Base-by-base conservation (phyloP, 2,888 invertebrate genomes). In the Limulus polyphemus region DNA sequence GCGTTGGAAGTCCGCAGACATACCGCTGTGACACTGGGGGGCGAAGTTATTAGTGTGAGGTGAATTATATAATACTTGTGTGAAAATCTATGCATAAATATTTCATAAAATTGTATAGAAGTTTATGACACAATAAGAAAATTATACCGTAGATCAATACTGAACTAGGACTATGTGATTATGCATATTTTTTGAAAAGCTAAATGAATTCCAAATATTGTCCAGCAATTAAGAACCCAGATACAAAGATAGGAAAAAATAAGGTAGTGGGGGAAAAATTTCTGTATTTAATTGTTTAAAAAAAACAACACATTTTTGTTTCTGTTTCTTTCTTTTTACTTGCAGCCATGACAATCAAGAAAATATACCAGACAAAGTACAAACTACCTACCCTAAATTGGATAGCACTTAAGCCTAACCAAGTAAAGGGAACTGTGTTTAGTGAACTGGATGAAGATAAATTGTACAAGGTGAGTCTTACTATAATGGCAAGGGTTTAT, bases 351-450 rank as follows among this genome's bases (percentile, higher is more conserved):
- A 94, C 97, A 59, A 97, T 98, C 74, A 98, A 98, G 79, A 83
- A 91, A 75, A 93, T 93, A 77, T 89, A 97, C 68, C 91, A 93
- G 77, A 95, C 98, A 49, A 97, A 95, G 78, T 91, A 92, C 77
- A 93, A 93, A 77, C 81, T 99, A 74, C 98, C 98, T 0, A 93
- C 97, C 59, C 81, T 99, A 60, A 98, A 99, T 79, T 99, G 99
- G 99, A 88, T 95, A 68, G 93, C 97, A 16, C 81, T 99, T 71
- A 98, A 98, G 75, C 98, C 98, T 2, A 92, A 92, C 75, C 94
- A 95, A 83, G 91, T 98, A 49, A 88, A 97, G 73, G 98, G 98
- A 65, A 99, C 99, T 49, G 90, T 99, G 67, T 99, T 99, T 81
- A 94, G 95, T 78, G 97, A 98, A 75, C 78, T 99, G 61, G 97